Evolutionary conservation across 2,113 vertebrate species (phyloP), one percentile per base, ranked within the genome.

Genomic region (Marmota monax): DNA sequence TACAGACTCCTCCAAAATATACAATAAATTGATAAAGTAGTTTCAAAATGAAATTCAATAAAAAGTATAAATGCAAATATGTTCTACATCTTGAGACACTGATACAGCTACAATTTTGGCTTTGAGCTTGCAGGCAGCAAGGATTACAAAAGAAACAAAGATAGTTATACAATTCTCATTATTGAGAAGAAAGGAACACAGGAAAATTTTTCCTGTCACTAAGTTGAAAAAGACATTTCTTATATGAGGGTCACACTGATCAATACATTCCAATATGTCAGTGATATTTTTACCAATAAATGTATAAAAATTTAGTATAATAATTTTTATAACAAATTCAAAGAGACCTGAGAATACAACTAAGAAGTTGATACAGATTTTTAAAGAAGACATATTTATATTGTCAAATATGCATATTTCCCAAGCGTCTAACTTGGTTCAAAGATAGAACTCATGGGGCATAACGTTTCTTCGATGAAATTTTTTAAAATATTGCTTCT

Each of bases 1-100:
- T 93, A 83, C 16, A 80, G 80, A 34, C 6, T 51, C 6, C 45
- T 56, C 67, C 20, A 48, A 72, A 48, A 22, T 91, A 34, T 61
- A 18, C 9, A 61, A 63, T 42, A 65, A 32, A 39, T 76, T 84
- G 51, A 67, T 74, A 84, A 97, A 79, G 48, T 61, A 48, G 7
- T 39, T 39, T 39, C 39, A 39, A 10, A 1, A 63, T 87, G 3
- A 93, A 51, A 70, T 76, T 79, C 51, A 56, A 56, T 48, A n/a
- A 95, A 88, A 93, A 73, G 48, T 58, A 72, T 14, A 92, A 84
- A 72, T 72, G 20, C 8, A 94, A 69, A n/a, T 77, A 56, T 22
- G 1, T 42, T 92, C 56, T 77, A 65, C 17, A 48, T 39, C 17
- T 72, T 82, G 74, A 94, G 56, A 76, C 18, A 88, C 39, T 91